phyloP scores from a whole-genome alignment of 2,797 vertebrate genomes.

The Agapornis canus region DNA sequence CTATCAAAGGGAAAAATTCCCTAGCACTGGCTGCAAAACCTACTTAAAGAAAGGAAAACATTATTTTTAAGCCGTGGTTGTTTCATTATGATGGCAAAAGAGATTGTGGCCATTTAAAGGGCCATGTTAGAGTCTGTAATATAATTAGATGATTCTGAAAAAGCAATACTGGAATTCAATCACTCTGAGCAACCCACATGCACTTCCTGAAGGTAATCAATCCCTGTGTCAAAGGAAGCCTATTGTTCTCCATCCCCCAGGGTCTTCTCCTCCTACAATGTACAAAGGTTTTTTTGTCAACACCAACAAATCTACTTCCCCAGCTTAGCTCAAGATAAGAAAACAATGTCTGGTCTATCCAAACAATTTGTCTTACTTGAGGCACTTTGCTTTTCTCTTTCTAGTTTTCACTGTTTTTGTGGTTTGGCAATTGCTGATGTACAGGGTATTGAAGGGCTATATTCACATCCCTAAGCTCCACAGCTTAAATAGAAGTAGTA shows the following conservation, averaged over 20 bases:
- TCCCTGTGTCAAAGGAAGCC: slow-evolving; percentile 23
- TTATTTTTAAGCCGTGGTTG: background rate
- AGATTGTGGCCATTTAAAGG: slow-evolving; percentile 28
- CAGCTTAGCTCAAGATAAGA: background rate
- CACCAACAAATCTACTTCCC: slow-evolving; percentile 35
- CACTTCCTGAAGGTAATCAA: slow-evolving; percentile 51
- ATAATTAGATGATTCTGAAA: slow-evolving; percentile 52
- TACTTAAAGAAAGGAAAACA: background rate
- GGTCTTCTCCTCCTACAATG: slow-evolving; percentile 1
- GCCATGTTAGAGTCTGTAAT: background rate
- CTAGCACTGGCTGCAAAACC: background rate
- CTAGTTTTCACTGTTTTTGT: background rate
- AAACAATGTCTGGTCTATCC: background rate
- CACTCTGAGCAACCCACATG: background rate
- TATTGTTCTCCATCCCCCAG: slow-evolving; percentile 16
- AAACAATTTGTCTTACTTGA: slow-evolving; percentile 34
- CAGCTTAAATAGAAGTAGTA: background rate
- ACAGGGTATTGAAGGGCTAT: background rate
- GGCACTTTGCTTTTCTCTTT: slow-evolving; percentile 1
- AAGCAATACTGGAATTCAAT: slow-evolving; percentile 56
- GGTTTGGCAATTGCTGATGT: background rate
- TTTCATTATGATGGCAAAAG: slow-evolving; percentile 15
- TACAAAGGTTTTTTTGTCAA: slow-evolving; percentile 32
- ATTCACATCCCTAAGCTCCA: background rate
- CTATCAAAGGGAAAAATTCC: background rate